phyloP scores from a whole-genome alignment of 2,797 vertebrate genomes.

The Morus bassanus region DNA sequence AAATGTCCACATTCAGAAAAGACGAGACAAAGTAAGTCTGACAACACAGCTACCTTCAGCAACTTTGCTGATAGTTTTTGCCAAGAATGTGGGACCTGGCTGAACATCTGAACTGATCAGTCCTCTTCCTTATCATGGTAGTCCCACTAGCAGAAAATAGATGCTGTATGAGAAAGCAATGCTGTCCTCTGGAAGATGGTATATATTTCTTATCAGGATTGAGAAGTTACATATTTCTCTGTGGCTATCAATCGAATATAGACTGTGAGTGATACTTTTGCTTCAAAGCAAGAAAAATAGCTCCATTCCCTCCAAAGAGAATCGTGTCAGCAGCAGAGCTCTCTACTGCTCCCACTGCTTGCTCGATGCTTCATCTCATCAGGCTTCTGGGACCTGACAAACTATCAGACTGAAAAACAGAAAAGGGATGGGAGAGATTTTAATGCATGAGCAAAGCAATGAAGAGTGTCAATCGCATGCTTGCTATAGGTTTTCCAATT shows the following conservation, averaged over 20 bases:
- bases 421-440: neutral
- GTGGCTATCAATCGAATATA: neutral
- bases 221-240: neutral
- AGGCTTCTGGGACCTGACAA: neutral
- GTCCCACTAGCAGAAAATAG: neutral
- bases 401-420: neutral
- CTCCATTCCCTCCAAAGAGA: neutral
- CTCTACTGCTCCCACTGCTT: neutral
- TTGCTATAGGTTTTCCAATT: neutral
- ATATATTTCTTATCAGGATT: neutral
- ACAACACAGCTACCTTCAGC: neutral
- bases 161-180: neutral
- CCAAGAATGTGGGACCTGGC: neutral
- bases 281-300: constrained; percentile 26
- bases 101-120: neutral
- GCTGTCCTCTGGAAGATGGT: neutral
- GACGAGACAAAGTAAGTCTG: neutral
- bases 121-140: neutral
- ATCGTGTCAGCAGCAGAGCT: neutral
- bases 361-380: neutral
- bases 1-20: neutral
- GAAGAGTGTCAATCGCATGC: neutral
- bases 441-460: neutral
- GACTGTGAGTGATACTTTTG: neutral
- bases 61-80: neutral